Percentiles rank a stretch among this genome's conserved stretches.
These are phyloP conservation scores for Microdon myrmicae DNA, from an alignment of 2,888 invertebrate genomes.

Conservation along the genomic window DNA sequence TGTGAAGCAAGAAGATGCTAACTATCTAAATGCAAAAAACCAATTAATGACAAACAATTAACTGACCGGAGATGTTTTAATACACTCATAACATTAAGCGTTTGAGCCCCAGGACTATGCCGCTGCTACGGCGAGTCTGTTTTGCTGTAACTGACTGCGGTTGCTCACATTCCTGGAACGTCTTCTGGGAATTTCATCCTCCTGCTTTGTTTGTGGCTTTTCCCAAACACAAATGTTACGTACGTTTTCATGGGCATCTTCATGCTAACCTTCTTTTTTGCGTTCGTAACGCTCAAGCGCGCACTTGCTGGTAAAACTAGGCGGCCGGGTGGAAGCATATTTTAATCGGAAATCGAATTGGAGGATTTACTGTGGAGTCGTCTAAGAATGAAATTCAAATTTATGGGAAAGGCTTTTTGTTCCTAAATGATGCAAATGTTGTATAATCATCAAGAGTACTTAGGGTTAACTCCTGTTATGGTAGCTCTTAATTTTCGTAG, in stretches of 20 bases:
- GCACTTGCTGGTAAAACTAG: slow-evolving; percentile 6
- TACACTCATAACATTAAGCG: slow-evolving; percentile 32
- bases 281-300: slow-evolving; percentile 12
- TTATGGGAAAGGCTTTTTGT: neutral
- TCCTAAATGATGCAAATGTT: too few relatives aligned
- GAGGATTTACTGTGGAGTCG: neutral
- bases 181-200: slow-evolving; percentile 5
- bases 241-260: slow-evolving; percentile 16
- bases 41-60: slow-evolving; percentile 49
- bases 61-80: slow-evolving; percentile 39
- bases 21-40: slow-evolving; percentile 38
- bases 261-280: slow-evolving; percentile 12
- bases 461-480: too few relatives aligned
- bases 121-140: neutral
- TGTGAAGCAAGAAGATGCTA: slow-evolving; percentile 14
- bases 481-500: too few relatives aligned
- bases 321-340: slow-evolving; percentile 11
- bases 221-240: slow-evolving; percentile 9
- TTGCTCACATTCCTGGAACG: too few relatives aligned
- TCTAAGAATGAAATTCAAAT: neutral
- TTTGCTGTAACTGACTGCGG: neutral
- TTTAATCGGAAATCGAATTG: neutral
- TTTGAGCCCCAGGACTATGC: slow-evolving; percentile 24
- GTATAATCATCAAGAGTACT: too few relatives aligned
- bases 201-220: slow-evolving; percentile 28